Base-by-base conservation (phyloP, 2,113 vertebrate genomes). In the Alectura lathami region DNA sequence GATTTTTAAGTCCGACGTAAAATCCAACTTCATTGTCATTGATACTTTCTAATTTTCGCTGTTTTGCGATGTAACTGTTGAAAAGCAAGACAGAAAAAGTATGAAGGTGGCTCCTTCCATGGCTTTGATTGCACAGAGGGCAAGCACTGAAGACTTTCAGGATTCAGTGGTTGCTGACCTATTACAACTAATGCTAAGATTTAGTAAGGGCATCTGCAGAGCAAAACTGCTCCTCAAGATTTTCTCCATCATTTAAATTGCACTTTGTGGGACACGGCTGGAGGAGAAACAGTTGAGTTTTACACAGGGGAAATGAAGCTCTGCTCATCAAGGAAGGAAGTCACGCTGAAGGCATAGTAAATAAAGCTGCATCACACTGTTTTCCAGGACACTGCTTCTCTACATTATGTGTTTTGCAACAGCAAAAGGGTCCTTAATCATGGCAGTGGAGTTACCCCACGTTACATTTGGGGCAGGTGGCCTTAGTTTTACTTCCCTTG, bases 11-110 rank as follows among this genome's bases (percentile, higher is more conserved):
- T 96, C 98, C 99, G 96, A 97, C 98, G 90, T 99, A 99, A 95
- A 98, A 96, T 97, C 98, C 97, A 96, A 99, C 98, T 83, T 99
- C 99, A 92, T 98, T 98, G 95, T 99, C 99, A 32, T 98, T 99
- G 98, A 99, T 99, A 94, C 98, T 98, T 92, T 98, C 98, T 92
- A 99, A 98, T 83, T 97, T 98, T 89, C 94, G 97, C 97, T 99
- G 99, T 95, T 99, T 99, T 93, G 98, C 98, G 2, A 99, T 99
- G 96, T 99, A 99, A 93, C 99, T 99, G 98, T 97, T 67, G 64
- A 89, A 93, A 97, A 96, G 80, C 69, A 97, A 93, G 66, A 93
- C 20, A 95, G 54, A 89, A 79, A 60, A 77, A 95, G 83, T 91
- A 94, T 34, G 23, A 83, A 72, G 82, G 45, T 45, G 9, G 20